Percentiles rank a stretch among this genome's conserved stretches.
These are phyloP conservation scores for Tringa solitaria DNA, from an alignment of 2,113 vertebrate genomes.

Conservation along the genomic window DNA sequence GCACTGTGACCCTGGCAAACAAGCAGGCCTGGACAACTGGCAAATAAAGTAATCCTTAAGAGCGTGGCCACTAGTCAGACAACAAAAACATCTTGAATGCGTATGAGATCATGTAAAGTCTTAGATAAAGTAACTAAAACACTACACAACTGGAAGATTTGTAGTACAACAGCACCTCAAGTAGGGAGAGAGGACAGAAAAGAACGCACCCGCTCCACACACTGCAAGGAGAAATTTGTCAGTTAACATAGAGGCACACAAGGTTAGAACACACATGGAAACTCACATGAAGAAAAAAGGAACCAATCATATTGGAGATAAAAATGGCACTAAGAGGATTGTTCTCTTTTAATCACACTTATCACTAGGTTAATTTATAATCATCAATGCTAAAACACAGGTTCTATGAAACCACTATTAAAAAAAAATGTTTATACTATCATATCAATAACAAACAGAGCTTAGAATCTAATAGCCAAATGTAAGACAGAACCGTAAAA, in stretches of 20 bases:
- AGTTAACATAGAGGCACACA: neutral
- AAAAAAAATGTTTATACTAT: neutral
- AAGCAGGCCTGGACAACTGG: neutral
- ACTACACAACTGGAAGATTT: neutral
- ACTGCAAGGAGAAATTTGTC: neutral
- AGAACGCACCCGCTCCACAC: neutral
- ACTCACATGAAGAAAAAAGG: neutral
- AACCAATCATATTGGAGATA: neutral
- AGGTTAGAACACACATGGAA: neutral
- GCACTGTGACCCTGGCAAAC: neutral
- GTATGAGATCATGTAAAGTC: neutral
- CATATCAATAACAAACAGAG: neutral
- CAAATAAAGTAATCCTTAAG: neutral
- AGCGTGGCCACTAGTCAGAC: neutral
- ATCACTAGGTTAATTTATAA: neutral
- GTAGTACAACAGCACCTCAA: accelerated
- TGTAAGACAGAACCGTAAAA: neutral
- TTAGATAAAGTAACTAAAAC: neutral
- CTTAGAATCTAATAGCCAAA: neutral
- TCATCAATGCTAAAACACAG: neutral
- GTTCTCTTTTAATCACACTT: neutral
- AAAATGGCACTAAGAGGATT: neutral
- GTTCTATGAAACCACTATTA: neutral
- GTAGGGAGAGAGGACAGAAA: neutral
- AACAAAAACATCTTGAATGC: neutral